Evolutionary conservation across 2,797 vertebrate species (phyloP), one percentile per base, ranked within the genome.

Genomic region (Geotrypetes seraphini): DNA sequence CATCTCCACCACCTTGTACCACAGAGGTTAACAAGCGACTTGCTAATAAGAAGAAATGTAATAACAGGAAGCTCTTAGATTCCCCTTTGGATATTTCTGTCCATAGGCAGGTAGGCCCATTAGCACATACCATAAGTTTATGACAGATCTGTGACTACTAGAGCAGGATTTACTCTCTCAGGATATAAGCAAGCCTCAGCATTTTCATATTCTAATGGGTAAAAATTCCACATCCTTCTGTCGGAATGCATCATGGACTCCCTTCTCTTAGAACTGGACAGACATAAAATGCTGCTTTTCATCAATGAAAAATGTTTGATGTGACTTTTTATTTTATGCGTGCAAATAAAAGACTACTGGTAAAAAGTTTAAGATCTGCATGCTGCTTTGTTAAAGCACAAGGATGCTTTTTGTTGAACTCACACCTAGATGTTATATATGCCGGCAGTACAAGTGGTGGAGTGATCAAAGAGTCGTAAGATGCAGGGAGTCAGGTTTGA

Each of bases 291-390:
- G 33, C 62, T 39, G 59, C 57, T 63, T 57, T 60, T 62, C 60
- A 57, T 63, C 58, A 39, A 33, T 5, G 36, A 53, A 43, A 33
- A 46, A 43, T 25, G 47, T 53, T 53, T 28, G 53, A 57, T 53
- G 21, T 7, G 60, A 70, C 54, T 59, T 69, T 69, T 57, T 46
- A n/a, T n/a, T n/a, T n/a, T n/a, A n/a, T n/a, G n/a, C n/a, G n/a
- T n/a, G n/a, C n/a, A n/a, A n/a, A n/a, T n/a, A n/a, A n/a, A n/a
- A n/a, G n/a, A n/a, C n/a, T n/a, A n/a, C n/a, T n/a, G n/a, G n/a
- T n/a, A n/a, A n/a, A n/a, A n/a, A n/a, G n/a, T n/a, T n/a, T n/a
- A n/a, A n/a, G n/a, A n/a, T n/a, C n/a, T n/a, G n/a, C n/a, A n/a
- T n/a, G n/a, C n/a, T n/a, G n/a, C n/a, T n/a, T n/a, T n/a, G n/a